phyloP scores from a whole-genome alignment of 2,797 vertebrate species.

The Limnodromus scolopaceus region DNA sequence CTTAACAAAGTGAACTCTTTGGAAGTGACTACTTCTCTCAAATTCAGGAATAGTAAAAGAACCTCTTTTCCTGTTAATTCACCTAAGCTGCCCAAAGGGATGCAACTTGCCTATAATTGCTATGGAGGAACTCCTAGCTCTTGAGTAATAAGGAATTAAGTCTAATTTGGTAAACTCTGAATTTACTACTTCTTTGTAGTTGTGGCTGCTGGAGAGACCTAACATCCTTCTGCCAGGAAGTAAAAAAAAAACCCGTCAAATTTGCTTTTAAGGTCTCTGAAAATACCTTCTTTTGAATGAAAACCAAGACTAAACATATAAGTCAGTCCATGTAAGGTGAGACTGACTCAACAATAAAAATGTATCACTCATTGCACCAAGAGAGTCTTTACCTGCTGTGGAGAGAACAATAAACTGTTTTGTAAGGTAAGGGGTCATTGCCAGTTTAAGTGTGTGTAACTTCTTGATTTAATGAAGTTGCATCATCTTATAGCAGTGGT shows the following conservation, averaged over 20 bases:
- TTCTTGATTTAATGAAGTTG: constrained; percentile 69
- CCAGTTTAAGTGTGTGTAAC: constrained; percentile 59
- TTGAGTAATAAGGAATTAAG: constrained; percentile 43
- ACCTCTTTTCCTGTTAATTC: constrained; percentile 30
- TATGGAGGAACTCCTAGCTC: not conserved
- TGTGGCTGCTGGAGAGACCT: not conserved
- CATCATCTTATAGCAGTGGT: constrained; percentile 43
- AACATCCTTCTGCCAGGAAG: constrained; percentile 16
- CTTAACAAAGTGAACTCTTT: not conserved
- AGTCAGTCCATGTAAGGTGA: constrained; percentile 33
- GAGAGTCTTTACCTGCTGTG: constrained; percentile 50
- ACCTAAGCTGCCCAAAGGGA: constrained; percentile 8
- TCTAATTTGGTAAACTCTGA: constrained; percentile 40
- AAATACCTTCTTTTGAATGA: constrained; percentile 8
- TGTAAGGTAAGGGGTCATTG: constrained; percentile 67
- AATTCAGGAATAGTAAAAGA: not conserved
- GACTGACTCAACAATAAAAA: constrained; percentile 57
- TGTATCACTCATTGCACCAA: not conserved
- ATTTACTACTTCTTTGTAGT: constrained; percentile 50
- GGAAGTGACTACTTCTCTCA: not conserved
- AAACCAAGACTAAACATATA: constrained; percentile 28
- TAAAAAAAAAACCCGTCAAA: not conserved
- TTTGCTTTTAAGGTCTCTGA: constrained; percentile 34
- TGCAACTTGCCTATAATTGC: constrained; percentile 21
- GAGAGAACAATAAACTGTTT: constrained; percentile 66